Conservation (phyloP, 2,888 invertebrate species). For the Epistrophella euchroma region DNA sequence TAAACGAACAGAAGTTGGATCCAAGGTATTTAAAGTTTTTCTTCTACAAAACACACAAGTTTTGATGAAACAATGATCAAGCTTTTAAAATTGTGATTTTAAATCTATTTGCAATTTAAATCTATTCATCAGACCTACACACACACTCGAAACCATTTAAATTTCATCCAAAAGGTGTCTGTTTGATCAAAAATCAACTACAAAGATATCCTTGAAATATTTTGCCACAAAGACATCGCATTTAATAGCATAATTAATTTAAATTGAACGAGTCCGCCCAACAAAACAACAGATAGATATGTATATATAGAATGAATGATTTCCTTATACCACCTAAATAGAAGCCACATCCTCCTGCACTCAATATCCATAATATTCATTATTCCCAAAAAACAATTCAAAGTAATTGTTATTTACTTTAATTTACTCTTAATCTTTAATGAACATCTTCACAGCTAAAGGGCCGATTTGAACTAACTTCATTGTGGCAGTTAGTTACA, state of each 20-base stretch:
- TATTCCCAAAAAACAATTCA: conserved; percentile 49
- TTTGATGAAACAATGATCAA: background rate
- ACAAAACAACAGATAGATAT: background rate
- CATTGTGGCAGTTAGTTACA: conserved; percentile 59
- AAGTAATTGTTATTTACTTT: conserved; percentile 63
- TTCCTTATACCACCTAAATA: background rate
- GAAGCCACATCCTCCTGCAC: conserved; percentile 8
- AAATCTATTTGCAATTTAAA: background rate
- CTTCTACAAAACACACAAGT: too few species aligned
- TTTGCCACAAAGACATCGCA: background rate
- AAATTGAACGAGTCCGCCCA: conserved; percentile 22
- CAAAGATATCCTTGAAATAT: conserved; percentile 2
- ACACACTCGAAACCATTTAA: background rate
- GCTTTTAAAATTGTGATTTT: background rate
- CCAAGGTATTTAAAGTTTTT: too few species aligned
- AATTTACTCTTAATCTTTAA: conserved; percentile 45
- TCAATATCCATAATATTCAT: conserved; percentile 38
- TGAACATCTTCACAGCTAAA: conserved; percentile 43
- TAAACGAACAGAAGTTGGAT: too few species aligned
- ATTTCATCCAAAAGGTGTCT: background rate
- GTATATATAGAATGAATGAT: background rate
- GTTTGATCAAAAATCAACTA: background rate
- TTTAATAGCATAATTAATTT: conserved; percentile 38
- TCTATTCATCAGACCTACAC: background rate
- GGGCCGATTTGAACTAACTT: conserved; percentile 45